A percentile compares a stretch with the other conserved stretches of the same genome.
Conservation (phyloP, 1,140 invertebrate genomes). For the Cydia pomonella region DNA sequence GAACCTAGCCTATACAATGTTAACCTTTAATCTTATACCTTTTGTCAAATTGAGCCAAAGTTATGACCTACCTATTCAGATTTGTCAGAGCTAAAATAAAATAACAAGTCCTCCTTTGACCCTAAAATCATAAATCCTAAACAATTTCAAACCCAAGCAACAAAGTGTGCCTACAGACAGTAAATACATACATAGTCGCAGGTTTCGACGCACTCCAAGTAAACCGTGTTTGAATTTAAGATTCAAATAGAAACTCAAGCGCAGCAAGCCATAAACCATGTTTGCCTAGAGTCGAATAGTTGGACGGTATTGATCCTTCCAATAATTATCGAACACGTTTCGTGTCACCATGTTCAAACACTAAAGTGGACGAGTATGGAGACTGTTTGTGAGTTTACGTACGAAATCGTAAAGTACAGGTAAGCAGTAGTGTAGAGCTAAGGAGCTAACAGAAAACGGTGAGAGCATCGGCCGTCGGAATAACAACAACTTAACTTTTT, state of each 20-base stretch:
- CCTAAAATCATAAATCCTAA: no score
- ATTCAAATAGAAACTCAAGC: conserved; percentile 76
- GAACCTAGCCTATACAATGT: no score
- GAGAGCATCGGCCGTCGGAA: conserved; percentile 47
- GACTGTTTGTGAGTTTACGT: conserved; percentile 71
- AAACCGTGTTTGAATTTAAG: conserved; percentile 68
- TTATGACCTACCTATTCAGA: no score
- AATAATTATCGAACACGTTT: conserved; percentile 81
- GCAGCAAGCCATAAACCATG: conserved; percentile 67
- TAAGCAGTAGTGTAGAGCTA: conserved; percentile 72
- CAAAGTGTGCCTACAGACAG: no score
- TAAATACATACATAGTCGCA: conserved; percentile 13
- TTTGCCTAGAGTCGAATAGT: conserved; percentile 75
- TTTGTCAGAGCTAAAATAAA: no score
- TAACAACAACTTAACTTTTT: conserved; percentile 32
- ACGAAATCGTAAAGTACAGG: conserved; percentile 66
- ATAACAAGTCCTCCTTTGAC: no score
- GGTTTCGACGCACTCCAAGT: conserved; percentile 51
- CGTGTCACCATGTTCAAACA: conserved; percentile 76
- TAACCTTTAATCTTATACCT: no score
- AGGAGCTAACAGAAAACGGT: conserved; percentile 71
- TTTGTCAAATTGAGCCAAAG: no score
- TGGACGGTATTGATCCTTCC: conserved; percentile 78
- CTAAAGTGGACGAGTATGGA: conserved; percentile 69
- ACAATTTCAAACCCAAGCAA: no score